Base-by-base conservation (phyloP, 2,888 invertebrate genomes). In the Calameuta pallipes region DNA sequence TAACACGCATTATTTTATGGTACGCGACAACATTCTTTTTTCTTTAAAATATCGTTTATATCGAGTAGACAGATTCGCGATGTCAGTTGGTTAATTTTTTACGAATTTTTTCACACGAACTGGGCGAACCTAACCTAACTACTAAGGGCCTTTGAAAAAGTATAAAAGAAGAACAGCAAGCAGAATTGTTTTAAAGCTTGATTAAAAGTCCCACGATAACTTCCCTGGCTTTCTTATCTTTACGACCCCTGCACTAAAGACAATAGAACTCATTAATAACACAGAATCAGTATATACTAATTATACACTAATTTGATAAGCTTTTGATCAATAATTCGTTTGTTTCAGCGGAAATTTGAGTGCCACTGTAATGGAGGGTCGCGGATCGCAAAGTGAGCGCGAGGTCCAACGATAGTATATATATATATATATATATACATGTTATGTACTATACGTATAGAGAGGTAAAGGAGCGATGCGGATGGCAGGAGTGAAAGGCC, bases 401-500 rank as follows among this genome's bases (percentile, higher is more conserved):
- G 78, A 75, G 13, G 76, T 80, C 73, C 73, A 82, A 81, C 23
- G 69, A 68, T n/a, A 34, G 69, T 33, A n/a, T n/a, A 30, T 76
- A 69, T 75, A 37, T 71, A 78, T 34, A 73, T 80, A 41, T 68
- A 75, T 74, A 71, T 23, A 69, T 75, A 73, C n/a, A 33, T 30
- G 31, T 78, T 76, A 76, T 76, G 68, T 73, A 70, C 35, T 30
- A 78, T 35, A 35, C 74, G 70, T 34, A 74, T 79, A 79, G 69
- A 76, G 71, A 81, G 81, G 81, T 81, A 80, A 85, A 89, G 86
- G 87, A 90, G 88, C 89, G 90, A 90, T 89, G 89, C 90, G 90
- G 90, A 90, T 90, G 90, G 90, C 90, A 91, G 90, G 91, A 91
- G 91, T 91, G 91, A 91, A 91, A 91, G 91, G 91, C 90, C 91